Evolutionary conservation across 2,888 invertebrate genomes (phyloP), one percentile per base, ranked within the genome.

Genomic region (Parthenolecanium corni): DNA sequence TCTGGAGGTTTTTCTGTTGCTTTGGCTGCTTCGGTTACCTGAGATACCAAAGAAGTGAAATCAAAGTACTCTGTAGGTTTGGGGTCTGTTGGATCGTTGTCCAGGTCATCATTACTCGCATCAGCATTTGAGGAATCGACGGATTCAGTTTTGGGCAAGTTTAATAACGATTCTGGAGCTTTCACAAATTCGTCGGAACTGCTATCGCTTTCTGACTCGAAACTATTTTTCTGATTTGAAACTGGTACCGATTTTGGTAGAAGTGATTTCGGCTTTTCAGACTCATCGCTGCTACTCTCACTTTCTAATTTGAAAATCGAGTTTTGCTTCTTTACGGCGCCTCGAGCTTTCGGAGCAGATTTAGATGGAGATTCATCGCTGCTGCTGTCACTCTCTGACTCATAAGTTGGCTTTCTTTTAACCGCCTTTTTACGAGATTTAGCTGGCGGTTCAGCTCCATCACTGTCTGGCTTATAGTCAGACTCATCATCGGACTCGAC

Each of bases 31-130:
- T 51, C 31, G 16, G 52, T 52, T 2, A 61, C 51, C 38, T 61
- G 47, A 47, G 53, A 42, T 0, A 63, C 36, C 2, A 63, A 31
- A 1, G 54, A 25, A 14, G 53, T 46, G 24, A 63, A 63, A 38
- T 63, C 63, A 14, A 53, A 63, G 47, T 47, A 63, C 21, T 63
- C 63, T 12, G 62, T 44, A 25, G 53, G 44, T 16, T 24, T 53
- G n/a, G 14, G 25, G 11, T 31, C 18, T 12, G n/a, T 25, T 44
- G 49, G 44, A 14, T 52, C 53, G n/a, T 31, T 36, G n/a, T 54
- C 31, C 11, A 38, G 14, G 11, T 46, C 49, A 9, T 6, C 4
- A 31, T 31, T 9, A 9, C 9, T 31, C 31, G 31, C 31, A 31
- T 31, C 31, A 4, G 31, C 31, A 4, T 6, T 4, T 6, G 4